Evolutionary conservation across 2,797 vertebrate genomes (phyloP).

Genomic region (Lacerta viridis): DNA sequence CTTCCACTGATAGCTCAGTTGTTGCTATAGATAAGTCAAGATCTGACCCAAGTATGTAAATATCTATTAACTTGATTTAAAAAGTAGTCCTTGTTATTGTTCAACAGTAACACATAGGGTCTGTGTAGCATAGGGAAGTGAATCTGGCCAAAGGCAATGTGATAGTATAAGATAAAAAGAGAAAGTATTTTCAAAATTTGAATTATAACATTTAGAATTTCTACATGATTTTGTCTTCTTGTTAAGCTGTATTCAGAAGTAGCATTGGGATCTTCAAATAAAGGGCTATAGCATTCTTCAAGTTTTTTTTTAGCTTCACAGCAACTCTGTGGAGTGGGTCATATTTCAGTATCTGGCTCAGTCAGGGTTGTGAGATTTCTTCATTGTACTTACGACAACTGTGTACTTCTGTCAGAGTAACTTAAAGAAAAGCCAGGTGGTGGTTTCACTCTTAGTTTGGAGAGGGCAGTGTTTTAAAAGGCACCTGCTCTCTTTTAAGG

Average conservation of each 20-base stretch:
- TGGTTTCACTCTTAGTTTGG: slow-evolving; percentile 2
- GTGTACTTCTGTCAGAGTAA: neutral
- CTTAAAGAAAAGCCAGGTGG: neutral
- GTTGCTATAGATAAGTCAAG: neutral
- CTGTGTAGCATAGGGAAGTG: neutral
- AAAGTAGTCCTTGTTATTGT: neutral
- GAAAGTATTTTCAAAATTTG: neutral
- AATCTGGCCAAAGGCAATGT: neutral
- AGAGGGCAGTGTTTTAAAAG: slow-evolving; percentile 1
- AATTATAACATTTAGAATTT: neutral
- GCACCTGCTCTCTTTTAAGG: neutral
- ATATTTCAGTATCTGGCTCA: neutral
- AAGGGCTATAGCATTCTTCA: neutral
- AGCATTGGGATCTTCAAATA: neutral
- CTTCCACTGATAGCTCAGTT: neutral
- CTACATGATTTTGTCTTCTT: neutral
- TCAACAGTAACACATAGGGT: neutral
- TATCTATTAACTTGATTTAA: neutral
- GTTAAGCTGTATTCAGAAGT: neutral
- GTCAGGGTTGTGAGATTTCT: neutral
- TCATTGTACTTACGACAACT: neutral
- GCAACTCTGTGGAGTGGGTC: neutral
- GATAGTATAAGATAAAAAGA: neutral
- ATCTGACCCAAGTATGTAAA: neutral
- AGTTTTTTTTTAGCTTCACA: neutral